Base-by-base conservation (phyloP, 1,140 invertebrate genomes). In the Bombyx mori region DNA sequence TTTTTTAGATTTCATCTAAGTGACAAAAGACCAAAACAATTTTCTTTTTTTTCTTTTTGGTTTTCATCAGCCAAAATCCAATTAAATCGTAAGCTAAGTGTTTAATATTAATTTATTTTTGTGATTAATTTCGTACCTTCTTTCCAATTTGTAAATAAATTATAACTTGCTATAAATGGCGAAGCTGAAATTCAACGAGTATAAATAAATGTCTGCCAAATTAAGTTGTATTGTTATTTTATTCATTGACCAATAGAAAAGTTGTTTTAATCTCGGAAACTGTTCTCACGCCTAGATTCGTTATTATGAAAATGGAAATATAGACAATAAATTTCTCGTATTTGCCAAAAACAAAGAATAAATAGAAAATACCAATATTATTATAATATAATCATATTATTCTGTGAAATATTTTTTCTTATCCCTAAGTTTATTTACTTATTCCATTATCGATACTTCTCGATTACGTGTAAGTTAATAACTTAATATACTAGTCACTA, bases 121-220 rank as follows among this genome's bases (percentile, higher is more conserved):
- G 76, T 82, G 75, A 80, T 82, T 80, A 77, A 71, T 80, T 80
- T 77, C 58, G 69, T 77, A 79, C 69, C 74, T 83, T 82, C 70
- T 75, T 70, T 78, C 66, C 69, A 80, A 79, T 77, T 71, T 86
- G 80, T 85, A 85, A 78, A 86, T 85, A 84, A 73, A 74, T 57
- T 73, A 77, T 75, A 80, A 35, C 66, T 71, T 79, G 79, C 80
- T 84, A 79, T 77, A 69, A 77, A 78, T 79, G 73, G 79, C 69
- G 73, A 77, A 77, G 82, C 82, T 86, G 79, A 82, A 75, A 70
- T 82, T 86, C 82, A 79, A 83, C 78, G 68, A 82, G 76, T 84
- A 84, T 82, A 73, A 86, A 86, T 84, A 84, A 85, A 86, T 83
- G 80, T 86, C 83, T 86, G 83, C 83, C 83, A 86, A 86, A 86